These are phyloP conservation scores for Telmatherina bonti DNA, from an alignment of 2,797 vertebrate species.

Conservation along the genomic window DNA sequence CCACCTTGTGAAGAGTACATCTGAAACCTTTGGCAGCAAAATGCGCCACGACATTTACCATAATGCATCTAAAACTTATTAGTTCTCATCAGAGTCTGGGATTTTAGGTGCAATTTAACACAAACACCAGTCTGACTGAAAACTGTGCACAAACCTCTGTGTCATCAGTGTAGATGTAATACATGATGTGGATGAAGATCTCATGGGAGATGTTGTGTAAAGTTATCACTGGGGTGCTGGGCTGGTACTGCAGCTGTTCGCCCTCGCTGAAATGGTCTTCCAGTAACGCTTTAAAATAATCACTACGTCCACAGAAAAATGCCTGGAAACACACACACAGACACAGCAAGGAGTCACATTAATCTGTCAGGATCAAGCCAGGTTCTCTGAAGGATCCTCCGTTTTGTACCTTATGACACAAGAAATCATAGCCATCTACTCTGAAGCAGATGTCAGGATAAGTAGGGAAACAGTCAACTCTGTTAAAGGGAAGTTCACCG, in stretches of 20 bases:
- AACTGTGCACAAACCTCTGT: constrained; percentile 85
- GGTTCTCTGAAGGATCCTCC: not conserved
- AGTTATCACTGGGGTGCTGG: constrained; percentile 90
- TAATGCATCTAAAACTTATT: too few species aligned
- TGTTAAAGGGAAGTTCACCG: constrained; percentile 93
- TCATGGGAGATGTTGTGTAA: constrained; percentile 91
- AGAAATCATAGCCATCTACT: constrained; percentile 88
- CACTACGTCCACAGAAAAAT: constrained; percentile 96
- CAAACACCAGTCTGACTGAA: not conserved
- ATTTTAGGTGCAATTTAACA: not conserved
- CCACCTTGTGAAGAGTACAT: too few species aligned
- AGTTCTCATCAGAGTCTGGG: not conserved
- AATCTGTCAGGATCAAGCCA: not conserved
- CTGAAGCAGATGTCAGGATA: constrained; percentile 94
- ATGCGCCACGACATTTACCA: not conserved
- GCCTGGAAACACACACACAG: constrained; percentile 80
- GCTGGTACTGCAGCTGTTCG: constrained; percentile 87
- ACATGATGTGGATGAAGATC: constrained; percentile 91
- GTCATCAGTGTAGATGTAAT: constrained; percentile 94
- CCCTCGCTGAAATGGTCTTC: constrained; percentile 96
- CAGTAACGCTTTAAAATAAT: constrained; percentile 96
- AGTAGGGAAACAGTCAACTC: constrained; percentile 88
- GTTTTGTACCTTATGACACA: constrained; percentile 92
- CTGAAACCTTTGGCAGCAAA: not conserved
- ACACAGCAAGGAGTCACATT: not conserved